Conservation (phyloP, 2,888 invertebrate genomes). For the Tiliacea citrago region DNA sequence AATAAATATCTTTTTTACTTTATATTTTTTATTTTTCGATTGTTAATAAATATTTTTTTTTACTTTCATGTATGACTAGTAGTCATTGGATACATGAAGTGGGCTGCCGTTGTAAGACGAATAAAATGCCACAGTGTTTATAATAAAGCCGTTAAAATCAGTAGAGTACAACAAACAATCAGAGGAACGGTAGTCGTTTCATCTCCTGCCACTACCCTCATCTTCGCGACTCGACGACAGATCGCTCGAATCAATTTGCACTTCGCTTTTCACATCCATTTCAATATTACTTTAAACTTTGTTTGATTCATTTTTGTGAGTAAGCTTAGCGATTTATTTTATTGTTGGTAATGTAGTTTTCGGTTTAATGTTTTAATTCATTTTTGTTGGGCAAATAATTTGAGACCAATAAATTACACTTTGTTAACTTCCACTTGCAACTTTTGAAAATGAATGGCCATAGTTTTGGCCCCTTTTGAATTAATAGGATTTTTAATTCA, state of each 20-base stretch:
- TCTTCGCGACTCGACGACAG: conserved; percentile 65
- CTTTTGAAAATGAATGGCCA: no score
- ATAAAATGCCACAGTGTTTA: no score
- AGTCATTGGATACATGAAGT: no score
- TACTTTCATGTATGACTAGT: no score
- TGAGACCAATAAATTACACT: no score
- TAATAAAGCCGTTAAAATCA: conserved; percentile 42
- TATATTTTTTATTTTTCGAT: no score
- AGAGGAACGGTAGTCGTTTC: conserved; percentile 53
- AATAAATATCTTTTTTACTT: no score
- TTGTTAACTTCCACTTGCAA: neutral
- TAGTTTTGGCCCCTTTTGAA: neutral
- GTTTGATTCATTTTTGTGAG: conserved; percentile 51
- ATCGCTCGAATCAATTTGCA: conserved; percentile 73
- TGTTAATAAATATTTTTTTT: no score
- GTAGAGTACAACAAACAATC: conserved; percentile 66
- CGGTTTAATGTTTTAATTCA: neutral
- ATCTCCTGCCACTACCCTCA: conserved; percentile 66
- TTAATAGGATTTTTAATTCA: neutral
- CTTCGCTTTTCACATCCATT: conserved; percentile 64
- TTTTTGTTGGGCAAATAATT: neutral
- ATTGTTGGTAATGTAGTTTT: neutral
- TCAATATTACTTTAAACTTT: conserved; percentile 57
- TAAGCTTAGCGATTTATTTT: conserved; percentile 12
- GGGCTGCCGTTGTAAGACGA: no score